These are phyloP conservation scores for Galleria mellonella DNA, from an alignment of 1,140 invertebrate species.

Conservation along the genomic window DNA sequence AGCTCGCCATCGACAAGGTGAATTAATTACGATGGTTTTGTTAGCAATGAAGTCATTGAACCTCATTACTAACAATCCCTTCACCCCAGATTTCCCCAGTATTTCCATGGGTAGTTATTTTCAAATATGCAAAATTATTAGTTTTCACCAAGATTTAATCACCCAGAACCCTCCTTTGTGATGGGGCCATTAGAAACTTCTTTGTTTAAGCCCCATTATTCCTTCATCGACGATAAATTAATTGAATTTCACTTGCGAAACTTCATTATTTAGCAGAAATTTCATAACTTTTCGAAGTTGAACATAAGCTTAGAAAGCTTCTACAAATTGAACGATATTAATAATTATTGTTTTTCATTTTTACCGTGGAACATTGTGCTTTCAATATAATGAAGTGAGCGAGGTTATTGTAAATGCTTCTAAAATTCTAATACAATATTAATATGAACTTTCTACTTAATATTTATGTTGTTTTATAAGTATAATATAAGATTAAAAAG, in stretches of 20 bases:
- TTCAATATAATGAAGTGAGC: neutral
- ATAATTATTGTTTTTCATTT: conserved; percentile 1
- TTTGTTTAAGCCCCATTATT: conserved; percentile 38
- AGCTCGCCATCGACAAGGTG: too few relatives aligned
- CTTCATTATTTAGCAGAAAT: conserved; percentile 23
- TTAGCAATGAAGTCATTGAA: too few relatives aligned
- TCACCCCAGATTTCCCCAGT: too few relatives aligned
- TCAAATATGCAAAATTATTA: neutral
- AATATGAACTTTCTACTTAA: too few relatives aligned
- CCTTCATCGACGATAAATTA: conserved; percentile 43
- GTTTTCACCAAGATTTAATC: conserved; percentile 12
- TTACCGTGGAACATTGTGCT: neutral
- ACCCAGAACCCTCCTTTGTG: conserved; percentile 6
- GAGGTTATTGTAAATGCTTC: too few relatives aligned
- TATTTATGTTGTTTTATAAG: too few relatives aligned
- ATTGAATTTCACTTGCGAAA: conserved; percentile 34
- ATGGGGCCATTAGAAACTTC: conserved; percentile 26
- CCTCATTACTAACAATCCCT: too few relatives aligned
- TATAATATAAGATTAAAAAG: too few relatives aligned
- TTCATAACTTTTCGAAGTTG: conserved; percentile 24
- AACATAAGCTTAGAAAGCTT: conserved; percentile 11
- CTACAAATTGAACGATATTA: conserved; percentile 1
- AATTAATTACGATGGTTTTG: too few relatives aligned
- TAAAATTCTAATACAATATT: too few relatives aligned
- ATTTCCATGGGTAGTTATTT: too few relatives aligned